phyloP scores from a whole-genome alignment of 1,140 invertebrate species.

The Megalopta genalis region DNA sequence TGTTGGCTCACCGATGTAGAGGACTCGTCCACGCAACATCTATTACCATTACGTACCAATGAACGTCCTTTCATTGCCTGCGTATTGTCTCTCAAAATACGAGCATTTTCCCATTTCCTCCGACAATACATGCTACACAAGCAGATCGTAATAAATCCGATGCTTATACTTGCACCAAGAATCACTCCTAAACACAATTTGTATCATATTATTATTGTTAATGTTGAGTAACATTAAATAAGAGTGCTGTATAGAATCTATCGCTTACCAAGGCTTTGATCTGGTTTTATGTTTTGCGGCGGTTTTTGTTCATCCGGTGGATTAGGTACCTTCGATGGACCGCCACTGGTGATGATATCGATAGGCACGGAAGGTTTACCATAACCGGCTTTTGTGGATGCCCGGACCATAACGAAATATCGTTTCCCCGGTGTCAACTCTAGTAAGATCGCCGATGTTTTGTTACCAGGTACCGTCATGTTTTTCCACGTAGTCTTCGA shows the following conservation, averaged over 20 bases:
- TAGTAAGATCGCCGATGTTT: slow-evolving; percentile 73
- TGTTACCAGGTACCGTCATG: slow-evolving; percentile 75
- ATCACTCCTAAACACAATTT: slow-evolving; percentile 66
- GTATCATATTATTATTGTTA: neutral
- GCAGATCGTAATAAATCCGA: slow-evolving; percentile 74
- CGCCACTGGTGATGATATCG: slow-evolving; percentile 70
- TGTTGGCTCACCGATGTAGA: slow-evolving; percentile 73
- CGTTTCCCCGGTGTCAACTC: slow-evolving; percentile 77
- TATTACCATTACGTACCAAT: slow-evolving; percentile 70
- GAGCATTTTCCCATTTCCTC: slow-evolving; percentile 72
- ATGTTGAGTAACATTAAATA: slow-evolving; percentile 9
- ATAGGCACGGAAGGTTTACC: slow-evolving; percentile 78
- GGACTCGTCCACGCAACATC: slow-evolving; percentile 73
- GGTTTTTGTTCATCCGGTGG: slow-evolving; percentile 70
- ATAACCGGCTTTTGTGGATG: slow-evolving; percentile 80
- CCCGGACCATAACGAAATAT: slow-evolving; percentile 81
- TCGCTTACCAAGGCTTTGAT: slow-evolving; percentile 76
- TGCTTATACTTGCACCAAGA: slow-evolving; percentile 75
- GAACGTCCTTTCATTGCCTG: slow-evolving; percentile 70
- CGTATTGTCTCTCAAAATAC: slow-evolving; percentile 66
- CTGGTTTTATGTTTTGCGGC: slow-evolving; percentile 69
- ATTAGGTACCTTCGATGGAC: slow-evolving; percentile 62
- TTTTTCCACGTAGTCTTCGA: slow-evolving; percentile 74
- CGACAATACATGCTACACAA: slow-evolving; percentile 76
- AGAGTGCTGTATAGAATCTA: neutral